Conservation (phyloP, 2,797 vertebrate species). For the Protosalanx chinensis region DNA sequence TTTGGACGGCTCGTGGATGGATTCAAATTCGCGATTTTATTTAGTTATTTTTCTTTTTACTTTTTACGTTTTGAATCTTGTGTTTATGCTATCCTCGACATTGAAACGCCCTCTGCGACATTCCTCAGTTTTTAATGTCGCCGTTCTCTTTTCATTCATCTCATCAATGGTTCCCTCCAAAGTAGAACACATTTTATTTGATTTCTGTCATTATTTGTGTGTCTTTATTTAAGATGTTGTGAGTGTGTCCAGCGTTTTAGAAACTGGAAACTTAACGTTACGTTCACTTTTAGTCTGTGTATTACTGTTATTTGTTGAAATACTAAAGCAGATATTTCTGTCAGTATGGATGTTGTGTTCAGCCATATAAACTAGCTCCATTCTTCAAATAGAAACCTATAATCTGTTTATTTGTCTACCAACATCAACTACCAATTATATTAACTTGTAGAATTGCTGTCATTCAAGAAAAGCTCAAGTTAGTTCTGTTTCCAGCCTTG, state of each 20-base stretch:
- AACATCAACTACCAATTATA: not conserved
- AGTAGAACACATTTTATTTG: slow-evolving; percentile 52
- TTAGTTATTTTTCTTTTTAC: not conserved
- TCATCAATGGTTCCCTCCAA: slow-evolving; percentile 30
- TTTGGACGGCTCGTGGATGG: no score
- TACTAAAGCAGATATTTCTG: not conserved
- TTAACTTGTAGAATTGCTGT: not conserved
- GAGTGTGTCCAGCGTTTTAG: slow-evolving; percentile 28
- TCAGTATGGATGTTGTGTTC: not conserved
- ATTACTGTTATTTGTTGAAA: not conserved
- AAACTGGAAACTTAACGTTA: not conserved
- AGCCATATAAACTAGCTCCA: not conserved
- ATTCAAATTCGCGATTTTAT: not conserved
- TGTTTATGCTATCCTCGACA: not conserved
- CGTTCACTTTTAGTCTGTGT: not conserved
- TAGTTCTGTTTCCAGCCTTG: not conserved
- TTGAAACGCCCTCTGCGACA: not conserved
- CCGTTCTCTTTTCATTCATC: slow-evolving; percentile 7
- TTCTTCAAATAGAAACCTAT: no score
- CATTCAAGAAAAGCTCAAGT: not conserved
- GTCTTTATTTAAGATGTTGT: slow-evolving; percentile 3
- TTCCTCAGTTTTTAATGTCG: slow-evolving; percentile 21
- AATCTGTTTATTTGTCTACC: no score
- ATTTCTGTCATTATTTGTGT: slow-evolving; percentile 32
- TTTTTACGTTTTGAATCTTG: not conserved